Conservation (phyloP, 1,140 invertebrate species). For the Maconellicoccus hirsutus region DNA sequence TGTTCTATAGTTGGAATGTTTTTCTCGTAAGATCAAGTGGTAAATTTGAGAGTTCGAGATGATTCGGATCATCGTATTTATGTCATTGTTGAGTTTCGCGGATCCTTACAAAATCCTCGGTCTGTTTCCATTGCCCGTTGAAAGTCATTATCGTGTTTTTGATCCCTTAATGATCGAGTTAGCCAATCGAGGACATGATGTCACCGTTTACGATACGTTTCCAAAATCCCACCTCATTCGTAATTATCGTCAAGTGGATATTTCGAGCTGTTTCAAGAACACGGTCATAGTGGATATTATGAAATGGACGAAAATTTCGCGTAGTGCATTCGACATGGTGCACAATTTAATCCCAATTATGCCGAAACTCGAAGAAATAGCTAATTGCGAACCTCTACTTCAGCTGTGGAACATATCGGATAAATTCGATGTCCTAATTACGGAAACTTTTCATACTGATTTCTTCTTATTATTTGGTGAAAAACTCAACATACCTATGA, state of each 20-base stretch:
- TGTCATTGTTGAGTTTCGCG: not conserved
- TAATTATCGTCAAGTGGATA: constrained; percentile 41
- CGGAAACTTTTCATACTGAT: constrained; percentile 31
- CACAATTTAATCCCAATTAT: not conserved
- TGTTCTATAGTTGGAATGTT: no score
- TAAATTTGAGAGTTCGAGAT: no score
- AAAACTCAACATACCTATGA: constrained; percentile 38
- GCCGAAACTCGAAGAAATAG: not conserved
- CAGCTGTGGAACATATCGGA: constrained; percentile 24
- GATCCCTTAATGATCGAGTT: constrained; percentile 32
- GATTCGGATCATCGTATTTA: not conserved
- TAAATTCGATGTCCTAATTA: constrained; percentile 33
- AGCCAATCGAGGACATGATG: constrained; percentile 32
- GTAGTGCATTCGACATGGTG: not conserved
- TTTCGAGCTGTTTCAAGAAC: constrained; percentile 25
- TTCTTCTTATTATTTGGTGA: constrained; percentile 31
- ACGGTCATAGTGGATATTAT: not conserved
- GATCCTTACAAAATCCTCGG: constrained; percentile 29
- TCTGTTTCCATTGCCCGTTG: constrained; percentile 31
- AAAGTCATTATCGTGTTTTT: constrained; percentile 36
- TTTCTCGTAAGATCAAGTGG: no score
- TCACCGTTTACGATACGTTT: constrained; percentile 36
- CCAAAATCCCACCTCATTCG: constrained; percentile 36
- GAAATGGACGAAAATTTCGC: not conserved
- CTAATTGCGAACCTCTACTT: not conserved